phyloP scores from a whole-genome alignment of 2,113 vertebrate genomes.

The Scomber scombrus region DNA sequence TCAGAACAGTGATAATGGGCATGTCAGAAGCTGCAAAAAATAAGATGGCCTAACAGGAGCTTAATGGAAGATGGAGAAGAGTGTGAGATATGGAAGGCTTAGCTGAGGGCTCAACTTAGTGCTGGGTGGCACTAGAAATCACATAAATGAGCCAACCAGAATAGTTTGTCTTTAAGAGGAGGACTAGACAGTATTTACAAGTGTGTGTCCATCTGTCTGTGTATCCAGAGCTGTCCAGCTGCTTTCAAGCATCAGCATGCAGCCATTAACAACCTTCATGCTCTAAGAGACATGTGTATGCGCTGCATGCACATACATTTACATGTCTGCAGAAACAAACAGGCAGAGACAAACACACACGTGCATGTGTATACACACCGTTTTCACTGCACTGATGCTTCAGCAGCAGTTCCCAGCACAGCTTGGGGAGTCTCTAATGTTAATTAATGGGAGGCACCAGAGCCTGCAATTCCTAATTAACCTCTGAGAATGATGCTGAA shows the following conservation, averaged over 20 bases:
- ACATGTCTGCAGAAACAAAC: constrained; percentile 13
- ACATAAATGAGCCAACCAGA: constrained; percentile 3
- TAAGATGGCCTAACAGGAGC: constrained; percentile 38
- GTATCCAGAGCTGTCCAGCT: constrained; percentile 4
- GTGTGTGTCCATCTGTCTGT: neutral
- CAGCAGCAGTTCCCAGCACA: constrained; percentile 38
- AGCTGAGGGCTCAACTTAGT: neutral
- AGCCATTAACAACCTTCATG: constrained; percentile 43
- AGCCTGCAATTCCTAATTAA: constrained; percentile 75
- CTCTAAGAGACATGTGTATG: constrained; percentile 2
- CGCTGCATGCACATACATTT: constrained; percentile 2
- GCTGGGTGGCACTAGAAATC: constrained; percentile 12
- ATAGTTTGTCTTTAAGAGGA: constrained; percentile 5
- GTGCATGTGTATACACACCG: neutral
- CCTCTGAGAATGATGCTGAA: constrained; percentile 57
- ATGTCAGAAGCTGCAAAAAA: constrained; percentile 38
- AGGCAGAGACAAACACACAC: constrained; percentile 16
- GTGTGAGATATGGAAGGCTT: constrained; percentile 15
- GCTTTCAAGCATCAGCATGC: neutral
- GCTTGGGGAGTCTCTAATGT: constrained; percentile 65
- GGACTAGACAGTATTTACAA: neutral
- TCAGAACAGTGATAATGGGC: constrained; percentile 51
- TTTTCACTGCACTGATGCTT: constrained; percentile 29
- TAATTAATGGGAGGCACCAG: constrained; percentile 73
- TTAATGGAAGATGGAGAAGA: constrained; percentile 48